A percentile compares a stretch with the other conserved stretches of the same genome.
Evolutionary conservation across 2,113 vertebrate species (phyloP).

Genomic region (Ageneiosus marmoratus): DNA sequence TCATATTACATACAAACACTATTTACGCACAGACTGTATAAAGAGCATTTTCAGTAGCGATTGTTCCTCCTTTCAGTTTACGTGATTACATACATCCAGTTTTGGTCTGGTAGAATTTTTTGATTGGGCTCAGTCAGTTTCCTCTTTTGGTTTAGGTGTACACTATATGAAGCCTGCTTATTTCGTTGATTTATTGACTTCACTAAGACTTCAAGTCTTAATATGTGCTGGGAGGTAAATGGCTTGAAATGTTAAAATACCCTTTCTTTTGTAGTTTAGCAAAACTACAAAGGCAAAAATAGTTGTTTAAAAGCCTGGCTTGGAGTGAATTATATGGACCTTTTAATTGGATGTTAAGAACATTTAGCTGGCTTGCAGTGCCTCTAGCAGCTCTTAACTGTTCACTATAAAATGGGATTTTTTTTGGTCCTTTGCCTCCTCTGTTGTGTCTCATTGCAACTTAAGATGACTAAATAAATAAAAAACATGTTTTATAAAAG

Average conservation of each 20-base stretch:
- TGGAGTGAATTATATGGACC: slow-evolving; percentile 29
- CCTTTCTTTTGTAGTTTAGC: not conserved
- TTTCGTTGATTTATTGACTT: too few species aligned
- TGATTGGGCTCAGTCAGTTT: not conserved
- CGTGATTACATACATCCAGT: too few species aligned
- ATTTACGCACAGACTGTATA: not conserved
- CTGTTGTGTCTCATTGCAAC: not conserved
- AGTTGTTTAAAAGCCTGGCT: slow-evolving; percentile 4
- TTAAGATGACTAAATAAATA: not conserved
- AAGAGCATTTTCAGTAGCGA: not conserved
- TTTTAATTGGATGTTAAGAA: slow-evolving; percentile 26
- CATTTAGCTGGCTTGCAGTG: slow-evolving; percentile 2
- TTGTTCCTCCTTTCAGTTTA: not conserved
- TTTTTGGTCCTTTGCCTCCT: not conserved
- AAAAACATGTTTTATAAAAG: not conserved
- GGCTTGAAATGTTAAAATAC: not conserved
- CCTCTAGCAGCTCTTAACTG: slow-evolving; percentile 2
- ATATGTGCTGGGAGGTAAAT: not conserved
- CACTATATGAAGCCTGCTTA: not conserved
- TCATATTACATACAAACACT: not conserved
- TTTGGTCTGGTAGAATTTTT: not conserved
- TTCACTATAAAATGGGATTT: slow-evolving; percentile 11
- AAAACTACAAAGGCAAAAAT: slow-evolving; percentile 14
- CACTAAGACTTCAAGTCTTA: too few species aligned
- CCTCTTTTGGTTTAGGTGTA: not conserved